Evolutionary conservation across 2,113 vertebrate species (phyloP), one percentile per base, ranked within the genome.

Genomic region (Ceyx melanurus): DNA sequence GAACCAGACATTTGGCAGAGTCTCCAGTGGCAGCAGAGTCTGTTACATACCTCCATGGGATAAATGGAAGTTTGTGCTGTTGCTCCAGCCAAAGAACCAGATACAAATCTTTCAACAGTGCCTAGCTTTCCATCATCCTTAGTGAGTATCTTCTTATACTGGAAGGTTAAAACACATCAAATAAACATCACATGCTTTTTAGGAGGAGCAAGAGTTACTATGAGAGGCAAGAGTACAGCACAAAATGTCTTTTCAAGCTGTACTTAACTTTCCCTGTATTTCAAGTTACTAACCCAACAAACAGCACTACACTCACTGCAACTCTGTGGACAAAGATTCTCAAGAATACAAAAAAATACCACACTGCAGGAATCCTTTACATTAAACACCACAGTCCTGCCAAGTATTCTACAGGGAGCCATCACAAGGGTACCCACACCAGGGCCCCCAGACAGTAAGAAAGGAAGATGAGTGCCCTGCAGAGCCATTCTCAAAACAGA

Each of bases 31-130:
- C 28, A 87, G 60, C 14, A 86, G 82, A 42, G 18, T 75, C 62
- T 84, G 79, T 22, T 35, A 64, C 98, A 90, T 94, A 98, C 99
- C 98, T 99, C 99, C 99, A 99, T 98, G n/a, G 99, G 99, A 95
- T 99, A 99, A 96, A 99, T 99, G 78, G 98, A 98, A 3, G 99
- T 99, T 95, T 99, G 99, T 29, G 99, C 98, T 23, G 99, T 99
- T 61, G 98, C 99, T 56, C 99, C 99, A 64, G 99, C 99, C 95
- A 99, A 92, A 43, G 99, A 99, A 66, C 99, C 99, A 54, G 99
- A 98, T 57, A 99, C 78, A 92, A 99, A 99, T 95, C 99, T 98
- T 94, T 99, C 98, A 74, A 98, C 70, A 1, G 98, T 98, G 82
- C 98, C 96, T 60, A 99, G 77, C n/a, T 98, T 98, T 29, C 98